Conservation (phyloP, 1,140 invertebrate genomes). For the Calliopsis andreniformis region DNA sequence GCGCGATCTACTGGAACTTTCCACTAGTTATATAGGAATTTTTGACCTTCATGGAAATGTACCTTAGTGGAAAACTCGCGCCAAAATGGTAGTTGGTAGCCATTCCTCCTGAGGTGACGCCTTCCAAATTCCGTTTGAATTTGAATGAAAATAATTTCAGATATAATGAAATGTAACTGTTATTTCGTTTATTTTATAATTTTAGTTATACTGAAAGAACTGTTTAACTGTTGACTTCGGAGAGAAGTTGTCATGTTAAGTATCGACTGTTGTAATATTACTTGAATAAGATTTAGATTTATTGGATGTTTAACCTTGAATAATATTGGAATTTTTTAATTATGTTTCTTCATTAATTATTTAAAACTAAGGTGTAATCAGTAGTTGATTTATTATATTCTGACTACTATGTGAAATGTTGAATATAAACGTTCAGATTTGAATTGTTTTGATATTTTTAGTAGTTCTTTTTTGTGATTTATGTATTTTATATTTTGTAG, state of each 20-base stretch:
- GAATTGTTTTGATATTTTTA: background rate
- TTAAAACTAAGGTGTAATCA: background rate
- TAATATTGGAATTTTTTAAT: constrained; percentile 6
- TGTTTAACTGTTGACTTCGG: background rate
- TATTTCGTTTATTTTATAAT: constrained; percentile 22
- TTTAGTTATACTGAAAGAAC: background rate
- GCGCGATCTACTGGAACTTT: no score
- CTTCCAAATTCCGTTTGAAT: constrained; percentile 11
- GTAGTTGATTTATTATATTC: no score
- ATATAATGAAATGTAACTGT: constrained; percentile 51
- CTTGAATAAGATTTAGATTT: background rate
- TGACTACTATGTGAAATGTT: background rate
- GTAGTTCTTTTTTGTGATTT: constrained; percentile 12
- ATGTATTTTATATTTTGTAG: constrained; percentile 37
- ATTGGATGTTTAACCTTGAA: background rate
- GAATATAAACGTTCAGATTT: background rate
- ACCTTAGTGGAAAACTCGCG: no score
- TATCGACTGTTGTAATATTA: background rate
- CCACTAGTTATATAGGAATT: no score
- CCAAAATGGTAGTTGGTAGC: background rate
- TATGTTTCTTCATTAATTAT: background rate
- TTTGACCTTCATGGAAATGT: no score
- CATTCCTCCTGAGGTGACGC: background rate
- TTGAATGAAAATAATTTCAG: constrained; percentile 6
- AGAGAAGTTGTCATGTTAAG: background rate